These are phyloP conservation scores for Eupithecia subfuscata DNA, from an alignment of 2,888 invertebrate species.

Conservation along the genomic window DNA sequence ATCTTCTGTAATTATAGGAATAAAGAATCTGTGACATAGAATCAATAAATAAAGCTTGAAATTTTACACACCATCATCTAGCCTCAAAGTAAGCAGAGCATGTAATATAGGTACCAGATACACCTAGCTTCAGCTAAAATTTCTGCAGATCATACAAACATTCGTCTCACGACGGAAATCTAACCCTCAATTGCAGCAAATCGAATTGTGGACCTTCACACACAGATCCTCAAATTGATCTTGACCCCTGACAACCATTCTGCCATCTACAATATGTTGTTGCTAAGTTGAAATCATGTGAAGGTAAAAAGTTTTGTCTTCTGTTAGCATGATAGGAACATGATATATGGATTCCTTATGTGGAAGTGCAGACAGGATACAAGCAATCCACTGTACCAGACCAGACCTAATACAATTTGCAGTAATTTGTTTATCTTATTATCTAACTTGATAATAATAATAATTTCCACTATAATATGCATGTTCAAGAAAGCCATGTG, in stretches of 20 bases:
- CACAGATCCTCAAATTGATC: background rate
- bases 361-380: background rate
- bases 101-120: no score
- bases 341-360: background rate
- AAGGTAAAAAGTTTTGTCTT: background rate
- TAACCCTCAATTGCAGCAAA: no score
- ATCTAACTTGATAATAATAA: background rate
- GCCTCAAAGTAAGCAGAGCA: no score
- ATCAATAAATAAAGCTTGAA: no score
- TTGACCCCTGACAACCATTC: background rate
- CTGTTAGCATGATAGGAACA: no score
- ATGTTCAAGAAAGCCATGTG: background rate
- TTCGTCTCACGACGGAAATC: background rate
- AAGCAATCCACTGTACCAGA: background rate
- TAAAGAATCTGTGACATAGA: no score
- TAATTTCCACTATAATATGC: background rate
- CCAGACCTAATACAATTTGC: slow-evolving; percentile 6
- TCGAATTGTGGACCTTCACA: background rate
- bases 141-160: background rate
- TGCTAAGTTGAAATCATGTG: background rate
- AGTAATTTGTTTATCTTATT: background rate
- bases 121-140: no score
- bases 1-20: no score
- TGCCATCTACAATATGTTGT: background rate
- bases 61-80: no score